Percentiles rank a stretch among this genome's conserved stretches.
These are phyloP conservation scores for Erebia palarica DNA, from an alignment of 2,888 invertebrate genomes.

Conservation along the genomic window DNA sequence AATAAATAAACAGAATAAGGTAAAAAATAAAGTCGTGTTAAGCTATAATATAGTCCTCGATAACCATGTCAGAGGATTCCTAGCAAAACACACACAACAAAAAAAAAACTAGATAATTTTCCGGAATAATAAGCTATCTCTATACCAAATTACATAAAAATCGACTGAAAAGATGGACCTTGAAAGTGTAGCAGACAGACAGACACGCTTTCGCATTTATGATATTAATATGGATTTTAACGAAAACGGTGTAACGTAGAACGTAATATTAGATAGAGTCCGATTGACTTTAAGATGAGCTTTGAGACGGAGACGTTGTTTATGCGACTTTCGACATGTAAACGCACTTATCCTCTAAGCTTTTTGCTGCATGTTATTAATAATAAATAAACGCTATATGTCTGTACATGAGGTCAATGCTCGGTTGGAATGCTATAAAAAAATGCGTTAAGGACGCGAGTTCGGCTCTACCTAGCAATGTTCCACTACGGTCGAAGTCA, in stretches of 20 bases:
- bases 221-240: background rate
- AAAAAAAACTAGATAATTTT: too few species aligned
- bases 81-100: too few species aligned
- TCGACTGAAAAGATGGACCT: too few species aligned
- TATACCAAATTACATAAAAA: too few species aligned
- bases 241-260: background rate
- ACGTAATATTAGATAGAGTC: background rate
- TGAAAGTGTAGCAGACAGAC: too few species aligned
- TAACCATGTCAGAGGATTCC: too few species aligned
- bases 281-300: slow-evolving; percentile 6
- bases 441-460: slow-evolving; percentile 74
- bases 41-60: too few species aligned
- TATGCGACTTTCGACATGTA: slow-evolving; percentile 45
- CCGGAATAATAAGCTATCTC: too few species aligned
- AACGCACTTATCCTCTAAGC: slow-evolving; percentile 66
- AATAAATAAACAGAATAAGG: too few species aligned
- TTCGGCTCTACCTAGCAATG: slow-evolving; percentile 61
- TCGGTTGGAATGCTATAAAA: slow-evolving; percentile 74
- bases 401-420: slow-evolving; percentile 73
- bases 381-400: slow-evolving; percentile 72
- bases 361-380: slow-evolving; percentile 74
- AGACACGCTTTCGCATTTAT: too few species aligned
- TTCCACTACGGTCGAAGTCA: slow-evolving; percentile 57
- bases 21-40: too few species aligned
- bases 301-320: slow-evolving; percentile 16